Base-by-base conservation (phyloP, 2,797 vertebrate genomes). In the Rhabdomys pumilio region DNA sequence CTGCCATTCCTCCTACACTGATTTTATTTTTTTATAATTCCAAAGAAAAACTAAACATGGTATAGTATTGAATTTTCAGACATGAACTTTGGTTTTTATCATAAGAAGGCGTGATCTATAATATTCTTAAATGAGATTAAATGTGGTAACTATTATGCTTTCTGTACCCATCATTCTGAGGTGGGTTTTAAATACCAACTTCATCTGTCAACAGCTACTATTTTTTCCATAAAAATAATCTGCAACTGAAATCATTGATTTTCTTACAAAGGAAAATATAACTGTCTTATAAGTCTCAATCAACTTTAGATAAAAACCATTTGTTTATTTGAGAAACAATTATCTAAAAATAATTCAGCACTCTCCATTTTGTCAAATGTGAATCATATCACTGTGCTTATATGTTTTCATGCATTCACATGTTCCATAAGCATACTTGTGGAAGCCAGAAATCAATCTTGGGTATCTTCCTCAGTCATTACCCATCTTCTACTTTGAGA, bases 161-260 rank as follows among this genome's bases (percentile, higher is more conserved):
- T 31, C 10, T 13, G 0, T n/a, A 14, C 22, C 29, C 55, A 38
- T 63, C 81, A 50, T 7, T 86, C 69, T 72, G 81, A 53, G 61
- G 12, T 89, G 34, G 22, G 31, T 90, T 96, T 63, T 90, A 69
- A 88, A 13, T 83, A n/a, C n/a, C 57, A 67, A 13, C 88, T 93
- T 96, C n/a, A 92, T 10, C 61, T 96, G 75, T 91, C 67, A 29
- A 59, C 13, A 94, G 82, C 9, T 82, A n/a, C 29, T 44, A 11
- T 82, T 87, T 89, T 89, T 90, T 81, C 80, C 50, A 44, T 10
- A 89, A 90, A 91, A 92, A 75, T 92, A 80, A 89, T 90, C 75
- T 47, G 81, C 50, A 95, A 65, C 77, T 94, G 59, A 96, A 77
- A 88, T 87, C 22, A 90, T 79, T 76, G 10, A 2, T 63, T 96